These are phyloP conservation scores for Argyresthia albistria DNA, from an alignment of 2,888 invertebrate genomes.

Conservation along the genomic window DNA sequence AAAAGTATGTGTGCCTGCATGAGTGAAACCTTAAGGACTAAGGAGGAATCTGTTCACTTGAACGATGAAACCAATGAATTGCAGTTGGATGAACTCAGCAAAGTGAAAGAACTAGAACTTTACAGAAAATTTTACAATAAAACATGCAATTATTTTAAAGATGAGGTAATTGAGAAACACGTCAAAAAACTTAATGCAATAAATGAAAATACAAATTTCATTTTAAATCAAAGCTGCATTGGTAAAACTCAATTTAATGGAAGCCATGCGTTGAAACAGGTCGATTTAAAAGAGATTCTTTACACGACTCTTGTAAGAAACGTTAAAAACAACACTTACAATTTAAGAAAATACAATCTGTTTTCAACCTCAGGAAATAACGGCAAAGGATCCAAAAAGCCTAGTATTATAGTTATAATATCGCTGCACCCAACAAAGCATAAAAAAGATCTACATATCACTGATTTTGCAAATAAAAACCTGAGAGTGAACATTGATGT, in stretches of 20 bases:
- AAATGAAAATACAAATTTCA: constrained; percentile 12
- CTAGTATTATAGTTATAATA: constrained; percentile 40
- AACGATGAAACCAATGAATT: constrained; percentile 19
- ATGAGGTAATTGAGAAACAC: constrained; percentile 24
- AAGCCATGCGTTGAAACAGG: constrained; percentile 11
- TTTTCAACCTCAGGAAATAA: constrained; percentile 19
- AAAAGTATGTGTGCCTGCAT: constrained; percentile 48
- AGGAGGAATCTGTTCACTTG: constrained; percentile 18
- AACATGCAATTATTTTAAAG: constrained; percentile 36
- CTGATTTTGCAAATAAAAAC: neutral
- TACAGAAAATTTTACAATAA: constrained; percentile 44
- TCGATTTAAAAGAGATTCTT: constrained; percentile 19
- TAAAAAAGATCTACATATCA: neutral
- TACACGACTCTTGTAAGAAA: constrained; percentile 33
- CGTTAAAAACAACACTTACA: constrained; percentile 33
- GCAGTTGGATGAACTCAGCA: constrained; percentile 15
- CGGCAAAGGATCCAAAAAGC: constrained; percentile 14
- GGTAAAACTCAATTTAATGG: constrained; percentile 11
- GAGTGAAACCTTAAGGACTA: constrained; percentile 30
- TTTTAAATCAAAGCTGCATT: constrained; percentile 9
- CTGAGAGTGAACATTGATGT: constrained; percentile 33
- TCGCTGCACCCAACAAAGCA: constrained; percentile 26
- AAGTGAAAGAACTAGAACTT: constrained; percentile 23
- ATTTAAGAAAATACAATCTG: constrained; percentile 32
- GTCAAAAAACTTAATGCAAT: neutral